Evolutionary conservation across 2,797 vertebrate species (phyloP).

Genomic region (Sebastes kiyomatsui): DNA sequence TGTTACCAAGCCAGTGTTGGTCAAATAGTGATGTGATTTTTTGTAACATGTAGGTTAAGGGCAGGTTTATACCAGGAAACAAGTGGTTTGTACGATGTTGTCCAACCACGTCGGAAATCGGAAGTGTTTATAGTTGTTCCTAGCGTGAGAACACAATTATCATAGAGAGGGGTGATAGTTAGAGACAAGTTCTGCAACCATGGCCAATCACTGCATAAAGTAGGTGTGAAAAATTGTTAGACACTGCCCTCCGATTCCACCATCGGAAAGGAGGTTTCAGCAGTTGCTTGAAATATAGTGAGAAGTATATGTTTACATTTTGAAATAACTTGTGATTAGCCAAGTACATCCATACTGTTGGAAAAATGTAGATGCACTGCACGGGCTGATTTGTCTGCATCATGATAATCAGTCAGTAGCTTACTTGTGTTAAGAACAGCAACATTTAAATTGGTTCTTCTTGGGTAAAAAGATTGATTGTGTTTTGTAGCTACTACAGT

Average conservation of each 20-base stretch:
- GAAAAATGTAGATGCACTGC: neutral
- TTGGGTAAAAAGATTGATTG: slow-evolving; percentile 14
- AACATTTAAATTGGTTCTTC: neutral
- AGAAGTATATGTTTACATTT: neutral
- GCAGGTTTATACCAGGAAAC: too few relatives aligned
- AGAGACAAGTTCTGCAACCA: neutral
- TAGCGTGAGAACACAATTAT: neutral
- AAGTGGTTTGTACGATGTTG: neutral
- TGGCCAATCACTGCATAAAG: too few relatives aligned
- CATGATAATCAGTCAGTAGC: neutral
- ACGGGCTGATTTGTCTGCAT: neutral
- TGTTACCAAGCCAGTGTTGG: too few relatives aligned
- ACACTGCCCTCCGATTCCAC: neutral
- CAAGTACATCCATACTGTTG: neutral
- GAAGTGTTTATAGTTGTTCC: neutral
- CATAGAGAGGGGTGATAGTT: neutral
- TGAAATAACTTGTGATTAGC: neutral
- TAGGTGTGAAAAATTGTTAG: neutral
- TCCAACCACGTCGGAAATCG: neutral
- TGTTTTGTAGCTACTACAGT: slow-evolving; percentile 12
- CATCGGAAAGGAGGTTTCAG: neutral
- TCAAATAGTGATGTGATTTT: too few relatives aligned
- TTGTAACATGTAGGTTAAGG: too few relatives aligned
- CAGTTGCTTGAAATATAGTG: neutral
- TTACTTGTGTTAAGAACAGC: neutral